Evolutionary conservation across 2,113 vertebrate genomes (phyloP).

Genomic region (Lophius piscatorius): DNA sequence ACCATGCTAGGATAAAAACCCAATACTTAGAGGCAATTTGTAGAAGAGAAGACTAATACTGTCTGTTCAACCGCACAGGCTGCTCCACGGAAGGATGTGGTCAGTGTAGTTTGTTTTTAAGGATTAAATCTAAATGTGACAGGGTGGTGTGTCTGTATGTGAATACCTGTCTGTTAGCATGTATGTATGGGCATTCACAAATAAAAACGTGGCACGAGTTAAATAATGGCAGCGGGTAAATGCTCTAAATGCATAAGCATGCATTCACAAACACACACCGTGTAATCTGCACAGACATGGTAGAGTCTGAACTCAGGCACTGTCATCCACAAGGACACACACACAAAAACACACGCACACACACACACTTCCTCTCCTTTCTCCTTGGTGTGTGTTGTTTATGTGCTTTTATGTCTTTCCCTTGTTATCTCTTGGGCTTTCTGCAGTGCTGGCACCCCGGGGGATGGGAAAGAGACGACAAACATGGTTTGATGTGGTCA

Average conservation of each 20-base stretch:
- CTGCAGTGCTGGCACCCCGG: slow-evolving; percentile 54
- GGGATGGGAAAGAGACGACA: slow-evolving; percentile 63
- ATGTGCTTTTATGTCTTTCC: slow-evolving; percentile 73
- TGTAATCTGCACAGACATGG: slow-evolving; percentile 29
- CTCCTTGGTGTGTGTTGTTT: slow-evolving; percentile 59
- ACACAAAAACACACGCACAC: too few species aligned
- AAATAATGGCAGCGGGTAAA: slow-evolving; percentile 24
- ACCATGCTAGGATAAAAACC: slow-evolving; percentile 52
- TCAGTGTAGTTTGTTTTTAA: not conserved
- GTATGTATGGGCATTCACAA: too few species aligned
- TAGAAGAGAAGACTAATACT: slow-evolving; percentile 9
- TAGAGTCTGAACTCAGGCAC: slow-evolving; percentile 6
- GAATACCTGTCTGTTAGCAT: too few species aligned
- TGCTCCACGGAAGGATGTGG: too few species aligned
- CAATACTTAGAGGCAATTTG: slow-evolving; percentile 37
- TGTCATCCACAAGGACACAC: slow-evolving; percentile 8
- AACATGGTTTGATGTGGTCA: slow-evolving; percentile 73
- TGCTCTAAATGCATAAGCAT: slow-evolving; percentile 2
- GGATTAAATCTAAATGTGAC: too few species aligned
- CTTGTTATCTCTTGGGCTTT: slow-evolving; percentile 72
- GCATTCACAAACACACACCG: not conserved
- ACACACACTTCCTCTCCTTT: slow-evolving; percentile 25
- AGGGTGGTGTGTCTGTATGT: not conserved
- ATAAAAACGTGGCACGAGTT: too few species aligned
- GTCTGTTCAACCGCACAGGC: slow-evolving; percentile 3